A percentile compares a stretch with the other conserved stretches of the same genome.
Conservation (phyloP, 2,113 vertebrate genomes). For the Hippolais icterina region DNA sequence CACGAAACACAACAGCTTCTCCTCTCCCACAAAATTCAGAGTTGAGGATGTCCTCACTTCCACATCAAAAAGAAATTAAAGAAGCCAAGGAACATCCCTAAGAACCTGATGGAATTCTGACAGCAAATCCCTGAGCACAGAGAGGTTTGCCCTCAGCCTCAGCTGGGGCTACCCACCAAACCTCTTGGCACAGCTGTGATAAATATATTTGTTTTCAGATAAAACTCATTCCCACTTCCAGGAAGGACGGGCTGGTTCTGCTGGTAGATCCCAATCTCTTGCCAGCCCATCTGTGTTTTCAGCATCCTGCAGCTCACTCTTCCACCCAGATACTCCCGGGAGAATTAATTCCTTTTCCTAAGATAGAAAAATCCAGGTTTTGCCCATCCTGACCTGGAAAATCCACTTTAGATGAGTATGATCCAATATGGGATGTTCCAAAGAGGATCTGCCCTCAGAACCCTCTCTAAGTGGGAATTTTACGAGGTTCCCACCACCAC, state of each 20-base stretch:
- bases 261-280: not conserved
- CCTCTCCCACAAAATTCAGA: not conserved
- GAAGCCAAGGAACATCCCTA: not conserved
- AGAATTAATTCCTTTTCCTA: not conserved
- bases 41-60: not conserved
- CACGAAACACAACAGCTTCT: not conserved
- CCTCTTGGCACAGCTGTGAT: rapidly evolving
- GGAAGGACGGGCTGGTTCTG: not conserved
- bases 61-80: not conserved
- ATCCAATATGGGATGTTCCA: not conserved
- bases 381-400: not conserved
- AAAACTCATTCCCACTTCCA: not conserved
- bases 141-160: not conserved
- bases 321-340: rapidly evolving
- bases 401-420: not conserved
- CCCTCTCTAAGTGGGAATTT: not conserved
- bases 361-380: not conserved
- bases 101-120: not conserved
- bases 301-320: not conserved
- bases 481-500: not conserved
- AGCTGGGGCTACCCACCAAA: not conserved
- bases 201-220: rapidly evolving
- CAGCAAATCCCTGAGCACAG: not conserved
- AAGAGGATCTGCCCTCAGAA: not conserved
- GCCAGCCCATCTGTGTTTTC: not conserved